phyloP scores from a whole-genome alignment of 1,140 invertebrate genomes.

The Lasioglossum albipes region DNA sequence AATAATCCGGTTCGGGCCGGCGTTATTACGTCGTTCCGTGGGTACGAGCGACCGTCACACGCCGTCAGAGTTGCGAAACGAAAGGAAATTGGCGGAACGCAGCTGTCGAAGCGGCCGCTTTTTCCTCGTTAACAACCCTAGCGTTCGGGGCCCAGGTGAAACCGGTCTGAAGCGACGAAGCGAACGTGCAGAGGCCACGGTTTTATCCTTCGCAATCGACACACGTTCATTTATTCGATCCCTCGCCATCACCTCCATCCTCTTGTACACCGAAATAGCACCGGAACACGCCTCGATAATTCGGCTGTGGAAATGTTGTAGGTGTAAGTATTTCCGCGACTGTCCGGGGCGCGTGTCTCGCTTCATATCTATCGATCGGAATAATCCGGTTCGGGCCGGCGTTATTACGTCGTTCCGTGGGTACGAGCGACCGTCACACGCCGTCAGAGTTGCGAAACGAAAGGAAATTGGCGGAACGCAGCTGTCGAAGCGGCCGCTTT shows the following conservation, averaged over 20 bases:
- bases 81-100: conserved; percentile 9
- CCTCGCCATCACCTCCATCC: too few species aligned
- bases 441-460: background rate
- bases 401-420: background rate
- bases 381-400: background rate
- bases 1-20: background rate
- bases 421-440: background rate
- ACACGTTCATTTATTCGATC: too few species aligned
- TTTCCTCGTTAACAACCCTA: conserved; percentile 11
- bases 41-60: background rate
- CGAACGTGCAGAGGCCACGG: too few species aligned
- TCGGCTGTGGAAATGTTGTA: too few species aligned
- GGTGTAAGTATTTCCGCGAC: too few species aligned
- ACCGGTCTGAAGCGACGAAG: too few species aligned
- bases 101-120: background rate
- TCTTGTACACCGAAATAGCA: too few species aligned
- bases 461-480: conserved; percentile 6
- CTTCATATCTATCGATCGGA: background rate
- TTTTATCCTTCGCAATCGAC: too few species aligned
- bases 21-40: background rate
- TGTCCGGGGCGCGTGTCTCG: background rate
- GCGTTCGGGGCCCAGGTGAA: too few species aligned
- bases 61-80: background rate
- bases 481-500: background rate
- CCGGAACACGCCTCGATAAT: too few species aligned